phyloP scores from a whole-genome alignment of 30 jellyfish, hydroid and myxozoan genomes.

The Chrysaora quinquecirrha region DNA sequence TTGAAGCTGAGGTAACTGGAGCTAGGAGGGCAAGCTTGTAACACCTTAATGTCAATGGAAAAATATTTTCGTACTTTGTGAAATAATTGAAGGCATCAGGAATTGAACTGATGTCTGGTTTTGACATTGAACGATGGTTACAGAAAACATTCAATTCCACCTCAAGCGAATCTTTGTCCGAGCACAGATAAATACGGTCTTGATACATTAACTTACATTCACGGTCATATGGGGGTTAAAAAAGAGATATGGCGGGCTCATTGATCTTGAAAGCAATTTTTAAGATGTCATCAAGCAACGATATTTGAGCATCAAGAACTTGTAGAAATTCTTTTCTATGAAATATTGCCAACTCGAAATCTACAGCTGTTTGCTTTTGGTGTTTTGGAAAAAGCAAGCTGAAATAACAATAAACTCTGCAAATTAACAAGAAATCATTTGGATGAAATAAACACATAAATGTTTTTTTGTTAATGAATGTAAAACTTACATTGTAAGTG shows the following conservation, averaged over 20 bases:
- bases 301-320: constrained; percentile 47
- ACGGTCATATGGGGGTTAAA: constrained; percentile 45
- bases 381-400: constrained; percentile 50
- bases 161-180: too few relatives aligned
- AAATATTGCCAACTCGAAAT: background rate
- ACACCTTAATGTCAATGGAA: too few relatives aligned
- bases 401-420: constrained; percentile 19
- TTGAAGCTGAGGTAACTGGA: too few relatives aligned
- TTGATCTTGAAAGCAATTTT: background rate
- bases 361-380: constrained; percentile 48
- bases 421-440: constrained; percentile 18
- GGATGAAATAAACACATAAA: background rate
- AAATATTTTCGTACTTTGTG: too few relatives aligned
- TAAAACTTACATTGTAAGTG: too few relatives aligned
- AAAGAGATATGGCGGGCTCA: constrained; percentile 20
- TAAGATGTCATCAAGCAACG: constrained; percentile 24
- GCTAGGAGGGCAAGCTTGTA: too few relatives aligned
- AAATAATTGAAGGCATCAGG: too few relatives aligned
- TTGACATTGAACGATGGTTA: too few relatives aligned
- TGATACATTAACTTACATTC: too few relatives aligned
- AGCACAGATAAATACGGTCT: too few relatives aligned
- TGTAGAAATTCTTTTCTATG: constrained; percentile 15
- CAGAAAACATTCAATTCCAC: too few relatives aligned
- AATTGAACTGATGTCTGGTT: too few relatives aligned
- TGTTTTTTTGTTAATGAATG: constrained; percentile 10